Percentiles rank a stretch among this genome's conserved stretches.
Evolutionary conservation across 2,888 invertebrate species (phyloP).

Genomic region (Nematopogon swammerdamellus): DNA sequence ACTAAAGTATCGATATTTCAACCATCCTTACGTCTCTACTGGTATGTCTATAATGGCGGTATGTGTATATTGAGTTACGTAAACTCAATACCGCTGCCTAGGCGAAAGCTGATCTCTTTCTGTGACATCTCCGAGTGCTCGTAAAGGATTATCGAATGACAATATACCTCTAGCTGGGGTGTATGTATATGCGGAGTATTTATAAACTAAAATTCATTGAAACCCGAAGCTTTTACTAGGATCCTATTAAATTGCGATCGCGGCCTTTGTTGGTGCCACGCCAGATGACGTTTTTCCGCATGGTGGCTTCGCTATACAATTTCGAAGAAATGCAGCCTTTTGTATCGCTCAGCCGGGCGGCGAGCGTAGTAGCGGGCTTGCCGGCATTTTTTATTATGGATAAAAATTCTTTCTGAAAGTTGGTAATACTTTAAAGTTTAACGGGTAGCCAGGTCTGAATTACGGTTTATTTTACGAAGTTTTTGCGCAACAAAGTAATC

Average conservation of each 20-base stretch:
- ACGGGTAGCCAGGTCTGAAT: too few relatives aligned
- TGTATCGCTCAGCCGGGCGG: too few relatives aligned
- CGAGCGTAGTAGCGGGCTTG: too few relatives aligned
- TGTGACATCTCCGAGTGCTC: constrained; percentile 47
- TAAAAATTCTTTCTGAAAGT: too few relatives aligned
- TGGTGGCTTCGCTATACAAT: constrained; percentile 38
- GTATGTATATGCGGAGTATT: too few relatives aligned
- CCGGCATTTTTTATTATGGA: too few relatives aligned
- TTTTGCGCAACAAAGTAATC: too few relatives aligned
- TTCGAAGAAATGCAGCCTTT: constrained; percentile 4
- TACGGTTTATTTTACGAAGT: too few relatives aligned
- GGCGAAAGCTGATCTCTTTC: constrained; percentile 50
- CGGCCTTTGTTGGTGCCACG: constrained; percentile 33
- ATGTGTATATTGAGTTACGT: constrained; percentile 47
- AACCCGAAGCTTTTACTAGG: constrained; percentile 39
- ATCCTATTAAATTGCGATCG: constrained; percentile 55
- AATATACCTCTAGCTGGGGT: constrained; percentile 37
- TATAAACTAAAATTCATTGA: constrained; percentile 25
- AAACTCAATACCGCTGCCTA: constrained; percentile 48
- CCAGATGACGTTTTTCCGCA: constrained; percentile 50
- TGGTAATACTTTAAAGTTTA: too few relatives aligned
- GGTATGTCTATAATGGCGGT: background rate
- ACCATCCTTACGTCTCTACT: too few relatives aligned
- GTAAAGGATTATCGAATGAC: constrained; percentile 57
- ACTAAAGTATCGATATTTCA: too few relatives aligned